Evolutionary conservation across 2,113 vertebrate genomes (phyloP), one percentile per base, ranked within the genome.

Genomic region (Microcebus griseorufus): DNA sequence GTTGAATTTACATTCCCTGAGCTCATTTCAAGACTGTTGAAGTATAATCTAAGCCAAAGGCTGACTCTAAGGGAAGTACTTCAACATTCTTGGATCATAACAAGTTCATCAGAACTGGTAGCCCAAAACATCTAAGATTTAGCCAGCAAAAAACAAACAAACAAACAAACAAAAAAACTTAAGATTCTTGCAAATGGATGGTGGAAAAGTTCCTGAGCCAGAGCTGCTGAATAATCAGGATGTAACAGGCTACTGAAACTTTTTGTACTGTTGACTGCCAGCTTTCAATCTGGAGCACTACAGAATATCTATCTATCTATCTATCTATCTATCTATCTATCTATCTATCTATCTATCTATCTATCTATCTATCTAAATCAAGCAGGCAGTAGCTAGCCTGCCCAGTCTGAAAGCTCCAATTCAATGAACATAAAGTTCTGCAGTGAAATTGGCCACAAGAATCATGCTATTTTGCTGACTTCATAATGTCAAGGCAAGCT

Each of bases 1-100:
- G 99, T 99, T 90, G 99, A 99, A 94, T 99, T 99, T 96, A 98
- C 87, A 22, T 99, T 99, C 97, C 99, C 99, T 22, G 99, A 99
- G 87, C 98, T 99, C n/a, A 98, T 99, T 91, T 98, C 98, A 58
- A 98, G 97, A 78, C 98, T 99, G 5, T 90, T 99, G 83, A 99
- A 99, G 87, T 99, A 99, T 83, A 99, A 99, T 95, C 99, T 99
- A 1, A 98, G 99, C 97, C 98, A 99, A n/a, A 98, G 99, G 22
- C 97, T 99, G 55, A 98, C 98, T 60, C 98, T 99, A 62, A 98
- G 98, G 93, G 99, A 99, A 20, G 98, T 99, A 0, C 97, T 99
- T 0, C 86, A 98, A 3, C 99, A 99, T 81, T 98, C 98, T 2
- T 99, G 99, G 99, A 98, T 99, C 62, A 97, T 96, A 12, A 97